Evolutionary conservation across 1,140 invertebrate species (phyloP).

Genomic region (Macrosteles quadrilineatus): DNA sequence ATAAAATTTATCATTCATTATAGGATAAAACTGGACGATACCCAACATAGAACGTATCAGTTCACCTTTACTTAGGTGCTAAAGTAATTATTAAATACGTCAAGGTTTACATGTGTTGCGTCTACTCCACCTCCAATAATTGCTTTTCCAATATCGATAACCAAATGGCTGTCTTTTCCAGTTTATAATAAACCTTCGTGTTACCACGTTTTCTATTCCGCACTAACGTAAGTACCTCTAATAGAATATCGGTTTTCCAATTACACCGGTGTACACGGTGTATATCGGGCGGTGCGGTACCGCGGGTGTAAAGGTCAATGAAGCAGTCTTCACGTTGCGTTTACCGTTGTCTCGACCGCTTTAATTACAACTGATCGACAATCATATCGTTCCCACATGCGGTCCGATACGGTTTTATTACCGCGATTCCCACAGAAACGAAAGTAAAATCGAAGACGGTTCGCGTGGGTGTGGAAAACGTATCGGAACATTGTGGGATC

Average conservation of each 20-base stretch:
- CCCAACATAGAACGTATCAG: too few relatives aligned
- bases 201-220: slow-evolving; percentile 23
- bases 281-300: neutral
- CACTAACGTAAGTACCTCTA: slow-evolving; percentile 4
- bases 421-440: neutral
- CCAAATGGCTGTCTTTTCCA: too few relatives aligned
- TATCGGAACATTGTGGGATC: neutral
- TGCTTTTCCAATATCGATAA: too few relatives aligned
- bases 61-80: too few relatives aligned
- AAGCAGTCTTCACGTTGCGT: neutral
- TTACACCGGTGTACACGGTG: neutral
- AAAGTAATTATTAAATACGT: too few relatives aligned
- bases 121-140: too few relatives aligned
- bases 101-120: too few relatives aligned
- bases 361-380: too few relatives aligned
- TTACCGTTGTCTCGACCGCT: too few relatives aligned
- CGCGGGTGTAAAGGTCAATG: slow-evolving; percentile 4
- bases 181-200: neutral
- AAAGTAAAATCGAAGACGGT: neutral
- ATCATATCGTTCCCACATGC: neutral
- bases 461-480: neutral
- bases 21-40: too few relatives aligned
- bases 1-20: too few relatives aligned
- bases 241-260: slow-evolving; percentile 26
- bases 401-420: neutral